phyloP scores from a whole-genome alignment of 92 coral and sea anemone genomes.

The Palythoa grandis region DNA sequence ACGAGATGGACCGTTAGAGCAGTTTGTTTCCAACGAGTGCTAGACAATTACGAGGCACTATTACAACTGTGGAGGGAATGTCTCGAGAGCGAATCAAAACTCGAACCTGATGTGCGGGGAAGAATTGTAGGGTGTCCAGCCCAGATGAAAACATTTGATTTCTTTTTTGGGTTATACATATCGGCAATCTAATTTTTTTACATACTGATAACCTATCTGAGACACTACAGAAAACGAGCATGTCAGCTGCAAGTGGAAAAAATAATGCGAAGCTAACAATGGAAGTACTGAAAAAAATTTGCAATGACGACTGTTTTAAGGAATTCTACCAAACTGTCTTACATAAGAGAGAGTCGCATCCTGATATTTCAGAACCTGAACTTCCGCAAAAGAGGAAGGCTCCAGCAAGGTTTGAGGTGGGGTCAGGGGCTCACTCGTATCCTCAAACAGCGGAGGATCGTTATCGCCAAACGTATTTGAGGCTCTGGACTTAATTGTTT shows the following conservation, averaged over 20 bases:
- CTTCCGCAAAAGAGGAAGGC: conserved; percentile 37
- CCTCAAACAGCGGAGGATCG: conserved; percentile 68
- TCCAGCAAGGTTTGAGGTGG: conserved; percentile 60
- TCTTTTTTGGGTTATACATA: conserved; percentile 55
- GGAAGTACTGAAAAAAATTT: conserved; percentile 41
- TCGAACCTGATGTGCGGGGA: conserved; percentile 56
- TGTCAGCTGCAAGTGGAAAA: conserved; percentile 52
- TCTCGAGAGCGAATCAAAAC: conserved; percentile 56
- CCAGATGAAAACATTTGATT: conserved; percentile 61
- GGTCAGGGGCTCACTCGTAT: conserved; percentile 58
- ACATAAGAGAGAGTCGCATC: conserved; percentile 33
- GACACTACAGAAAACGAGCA: conserved; percentile 46
- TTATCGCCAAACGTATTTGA: conserved; percentile 65
- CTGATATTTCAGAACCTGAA: conserved; percentile 51
- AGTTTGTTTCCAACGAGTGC: conserved; percentile 41
- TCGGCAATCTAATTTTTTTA: conserved; percentile 47
- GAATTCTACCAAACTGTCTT: conserved; percentile 47
- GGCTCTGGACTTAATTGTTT: conserved; percentile 67
- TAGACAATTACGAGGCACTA: conserved; percentile 46
- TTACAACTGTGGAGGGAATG: conserved; percentile 54
- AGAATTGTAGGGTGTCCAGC: conserved; percentile 66
- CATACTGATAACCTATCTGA: conserved; percentile 52
- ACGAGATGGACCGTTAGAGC: conserved; percentile 50
- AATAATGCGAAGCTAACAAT: conserved; percentile 45
- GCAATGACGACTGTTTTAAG: conserved; percentile 45